Base-by-base conservation (phyloP, 2,888 invertebrate genomes). In the Drosophila antonietae region DNA sequence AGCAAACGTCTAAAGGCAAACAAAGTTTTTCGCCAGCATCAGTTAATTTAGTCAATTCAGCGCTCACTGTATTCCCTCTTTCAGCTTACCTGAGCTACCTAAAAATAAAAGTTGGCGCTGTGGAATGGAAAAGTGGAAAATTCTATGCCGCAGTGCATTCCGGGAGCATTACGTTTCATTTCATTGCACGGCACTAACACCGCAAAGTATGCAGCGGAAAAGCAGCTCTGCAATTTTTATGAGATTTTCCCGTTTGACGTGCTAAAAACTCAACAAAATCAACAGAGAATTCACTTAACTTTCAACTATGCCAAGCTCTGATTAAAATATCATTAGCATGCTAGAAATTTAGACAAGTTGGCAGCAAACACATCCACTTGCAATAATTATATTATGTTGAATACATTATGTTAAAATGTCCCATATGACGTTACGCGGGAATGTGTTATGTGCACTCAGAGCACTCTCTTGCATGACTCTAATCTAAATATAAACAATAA, bases 1-100 rank as follows among this genome's bases (percentile, higher is more conserved):
- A 72, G 86, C 78, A 86, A 79, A 75, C 87, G 84, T 89, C 71
- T 79, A 65, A 76, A 67, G 81, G 84, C 89, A 88, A 84, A 84
- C 81, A 88, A 86, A 84, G 61, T 89, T 86, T 83, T 85, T 73
- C 64, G 71, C 82, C 78, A 73, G 77, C 81, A 55, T 60, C 82
- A 81, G 85, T 84, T 89, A 85, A 85, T 89, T 89, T 89, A 85
- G 89, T 85, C 82, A 87, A 89, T 89, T 85, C 88, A 84, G 81
- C 80, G 61, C 68, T 70, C 43, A 53, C 46, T 60, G 37, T 52
- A 18, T 14, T 44, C 60, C n/a, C 39, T 33, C 46, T 31, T 23
- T 37, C 20, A 37, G 47, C 35, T 53, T 41, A 71, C 72, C 66
- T 60, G 60, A 39, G 44, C 46, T 43, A 41, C 53, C 43, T 9